phyloP scores from a whole-genome alignment of 2,888 invertebrate species.

The Ennomos erosarius region DNA sequence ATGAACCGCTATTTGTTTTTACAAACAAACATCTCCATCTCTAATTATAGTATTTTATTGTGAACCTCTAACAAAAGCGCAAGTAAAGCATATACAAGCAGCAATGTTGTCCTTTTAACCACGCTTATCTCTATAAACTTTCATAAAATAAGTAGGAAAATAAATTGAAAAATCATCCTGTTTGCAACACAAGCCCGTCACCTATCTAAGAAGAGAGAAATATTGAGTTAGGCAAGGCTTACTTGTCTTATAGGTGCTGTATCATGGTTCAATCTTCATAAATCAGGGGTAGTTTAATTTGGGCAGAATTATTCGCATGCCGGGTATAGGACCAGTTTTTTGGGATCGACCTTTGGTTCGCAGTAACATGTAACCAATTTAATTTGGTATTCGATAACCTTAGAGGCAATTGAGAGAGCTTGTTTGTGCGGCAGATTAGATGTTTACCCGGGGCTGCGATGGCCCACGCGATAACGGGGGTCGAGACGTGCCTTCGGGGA shows the following conservation, averaged over 20 bases:
- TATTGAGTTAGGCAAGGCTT: slow-evolving; percentile 3
- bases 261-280: slow-evolving; percentile 23
- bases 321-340: slow-evolving; percentile 45
- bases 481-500: slow-evolving; percentile 67
- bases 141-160: slow-evolving; percentile 34
- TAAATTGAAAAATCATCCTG: slow-evolving; percentile 41
- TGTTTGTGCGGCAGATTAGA: slow-evolving; percentile 77
- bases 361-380: slow-evolving; percentile 68
- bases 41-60: neutral
- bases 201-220: slow-evolving; percentile 4
- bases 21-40: slow-evolving; percentile 1
- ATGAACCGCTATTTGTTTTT: slow-evolving; percentile 17
- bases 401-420: slow-evolving; percentile 73
- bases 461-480: slow-evolving; percentile 72
- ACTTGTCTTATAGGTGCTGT: slow-evolving; percentile 1
- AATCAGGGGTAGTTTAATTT: slow-evolving; percentile 38
- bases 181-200: slow-evolving; percentile 22
- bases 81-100: slow-evolving; percentile 1
- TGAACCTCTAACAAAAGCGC: neutral
- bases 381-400: slow-evolving; percentile 77
- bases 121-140: slow-evolving; percentile 31
- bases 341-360: slow-evolving; percentile 52
- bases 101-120: slow-evolving; percentile 27
- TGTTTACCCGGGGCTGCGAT: slow-evolving; percentile 74
- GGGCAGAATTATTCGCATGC: slow-evolving; percentile 25